A percentile compares a stretch with the other conserved stretches of the same genome.
phyloP scores from a whole-genome alignment of 1,140 invertebrate genomes.

The Aphis craccivora region DNA sequence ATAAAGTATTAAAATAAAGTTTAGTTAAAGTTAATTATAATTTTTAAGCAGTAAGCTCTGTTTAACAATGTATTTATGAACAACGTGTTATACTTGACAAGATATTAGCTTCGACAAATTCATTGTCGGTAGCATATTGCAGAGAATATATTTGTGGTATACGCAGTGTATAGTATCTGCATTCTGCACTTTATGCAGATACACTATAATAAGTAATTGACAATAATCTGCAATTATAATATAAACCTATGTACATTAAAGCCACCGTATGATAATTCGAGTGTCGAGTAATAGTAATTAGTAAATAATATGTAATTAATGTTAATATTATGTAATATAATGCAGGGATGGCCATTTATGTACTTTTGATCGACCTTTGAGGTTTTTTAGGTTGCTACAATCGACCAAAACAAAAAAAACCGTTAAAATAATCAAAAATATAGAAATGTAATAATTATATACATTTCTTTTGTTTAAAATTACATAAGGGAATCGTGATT shows the following conservation, averaged over 20 bases:
- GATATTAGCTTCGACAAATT: background rate
- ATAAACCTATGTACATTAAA: background rate
- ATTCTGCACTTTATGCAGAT: background rate
- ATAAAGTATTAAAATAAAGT: background rate
- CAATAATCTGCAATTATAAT: background rate
- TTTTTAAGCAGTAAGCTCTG: background rate
- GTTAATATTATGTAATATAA: background rate
- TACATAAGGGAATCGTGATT: too few species aligned
- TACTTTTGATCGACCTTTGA: too few species aligned
- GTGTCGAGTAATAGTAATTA: background rate
- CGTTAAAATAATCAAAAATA: too few species aligned
- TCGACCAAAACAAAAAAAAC: too few species aligned
- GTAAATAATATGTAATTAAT: background rate
- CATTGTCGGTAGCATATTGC: background rate
- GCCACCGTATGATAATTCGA: background rate
- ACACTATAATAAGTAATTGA: background rate
- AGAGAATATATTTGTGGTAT: background rate
- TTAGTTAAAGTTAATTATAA: background rate
- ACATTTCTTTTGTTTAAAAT: too few species aligned
- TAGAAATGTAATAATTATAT: too few species aligned
- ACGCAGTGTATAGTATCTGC: background rate
- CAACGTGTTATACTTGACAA: background rate
- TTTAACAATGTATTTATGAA: background rate
- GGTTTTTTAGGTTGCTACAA: too few species aligned
- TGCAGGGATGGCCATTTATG: too few species aligned